Conservation (phyloP, 1,140 invertebrate species). For the Zaprionus camerounensis region DNA sequence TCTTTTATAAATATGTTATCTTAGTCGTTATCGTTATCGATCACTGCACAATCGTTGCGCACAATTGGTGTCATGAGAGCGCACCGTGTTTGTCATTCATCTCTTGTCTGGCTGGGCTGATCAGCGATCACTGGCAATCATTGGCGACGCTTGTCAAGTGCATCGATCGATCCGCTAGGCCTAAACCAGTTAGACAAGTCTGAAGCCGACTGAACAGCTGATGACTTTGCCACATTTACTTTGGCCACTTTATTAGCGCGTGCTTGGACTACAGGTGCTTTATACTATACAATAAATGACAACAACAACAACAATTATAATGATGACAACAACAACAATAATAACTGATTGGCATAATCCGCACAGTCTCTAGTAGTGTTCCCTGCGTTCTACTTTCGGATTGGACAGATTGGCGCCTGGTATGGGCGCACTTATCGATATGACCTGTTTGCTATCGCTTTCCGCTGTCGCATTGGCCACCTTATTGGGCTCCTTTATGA, state of each 20-base stretch:
- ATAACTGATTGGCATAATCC: neutral
- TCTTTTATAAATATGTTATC: neutral
- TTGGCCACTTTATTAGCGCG: slow-evolving; percentile 56
- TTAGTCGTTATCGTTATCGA: slow-evolving; percentile 3
- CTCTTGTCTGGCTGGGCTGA: slow-evolving; percentile 20
- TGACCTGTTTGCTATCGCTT: neutral
- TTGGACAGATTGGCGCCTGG: slow-evolving; percentile 48
- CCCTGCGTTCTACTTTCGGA: slow-evolving; percentile 35
- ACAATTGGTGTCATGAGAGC: slow-evolving; percentile 58
- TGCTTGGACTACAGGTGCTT: slow-evolving; percentile 63
- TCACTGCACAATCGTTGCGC: slow-evolving; percentile 22
- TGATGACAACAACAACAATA: slow-evolving; percentile 2
- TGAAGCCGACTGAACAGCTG: slow-evolving; percentile 31
- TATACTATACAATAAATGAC: slow-evolving; percentile 39
- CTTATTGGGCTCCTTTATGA: slow-evolving; percentile 68
- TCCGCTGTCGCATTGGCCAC: slow-evolving; percentile 35
- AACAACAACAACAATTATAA: slow-evolving; percentile 7
- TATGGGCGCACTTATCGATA: slow-evolving; percentile 12
- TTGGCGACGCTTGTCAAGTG: slow-evolving; percentile 48
- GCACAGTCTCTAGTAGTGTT: slow-evolving; percentile 55
- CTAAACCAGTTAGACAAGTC: slow-evolving; percentile 44
- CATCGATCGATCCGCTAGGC: slow-evolving; percentile 29
- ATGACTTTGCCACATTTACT: slow-evolving; percentile 39
- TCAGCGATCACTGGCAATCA: slow-evolving; percentile 39
- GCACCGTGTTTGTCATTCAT: slow-evolving; percentile 49